Evolutionary conservation across 2,888 invertebrate species (phyloP), one percentile per base, ranked within the genome.

Genomic region (Dorcus parallelipipedus): DNA sequence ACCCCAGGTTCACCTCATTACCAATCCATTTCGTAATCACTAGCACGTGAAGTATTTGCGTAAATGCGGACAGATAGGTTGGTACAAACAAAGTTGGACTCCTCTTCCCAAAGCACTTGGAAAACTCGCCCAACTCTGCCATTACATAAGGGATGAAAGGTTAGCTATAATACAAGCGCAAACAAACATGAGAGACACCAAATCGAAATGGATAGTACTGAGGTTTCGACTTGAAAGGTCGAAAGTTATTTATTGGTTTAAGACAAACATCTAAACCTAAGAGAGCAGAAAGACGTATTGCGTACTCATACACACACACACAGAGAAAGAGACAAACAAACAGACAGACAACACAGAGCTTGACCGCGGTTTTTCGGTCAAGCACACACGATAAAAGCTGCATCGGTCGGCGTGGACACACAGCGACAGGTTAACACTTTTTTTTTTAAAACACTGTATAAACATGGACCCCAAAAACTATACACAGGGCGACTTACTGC

Each of bases 401-500:
- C 10, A 17, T 38, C 49, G 23, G 49, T 26, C 53, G 42, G 20
- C 51, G 14, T 43, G 47, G 49, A 38, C 26, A 50, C 49, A 49
- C 52, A 42, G 47, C 47, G 33, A 38, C 56, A 40, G 52, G 23
- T 43, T 20, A 20, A 20, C 20, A 20, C 26, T 33, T 6, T 33
- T 33, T 26, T 26, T 33, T 33, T 6, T 33, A 33, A 20, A 33
- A 33, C 26, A 33, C 26, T 45, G 51, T 33, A 53, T 45, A 53
- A 38, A 58, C 58, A 58, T 49, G 58, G 50, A 58, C 58, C 43
- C 43, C 52, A 49, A 33, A 17, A 49, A 56, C 38, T 38, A 52
- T 49, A 58, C 58, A 64, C 58, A 59, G 45, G 58, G 56, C 59
- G 66, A 73, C 74, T 74, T 75, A 75, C 75, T 72, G 67, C 72